Evolutionary conservation across 2,888 invertebrate genomes (phyloP).

Genomic region (Sylvicola cinctus): DNA sequence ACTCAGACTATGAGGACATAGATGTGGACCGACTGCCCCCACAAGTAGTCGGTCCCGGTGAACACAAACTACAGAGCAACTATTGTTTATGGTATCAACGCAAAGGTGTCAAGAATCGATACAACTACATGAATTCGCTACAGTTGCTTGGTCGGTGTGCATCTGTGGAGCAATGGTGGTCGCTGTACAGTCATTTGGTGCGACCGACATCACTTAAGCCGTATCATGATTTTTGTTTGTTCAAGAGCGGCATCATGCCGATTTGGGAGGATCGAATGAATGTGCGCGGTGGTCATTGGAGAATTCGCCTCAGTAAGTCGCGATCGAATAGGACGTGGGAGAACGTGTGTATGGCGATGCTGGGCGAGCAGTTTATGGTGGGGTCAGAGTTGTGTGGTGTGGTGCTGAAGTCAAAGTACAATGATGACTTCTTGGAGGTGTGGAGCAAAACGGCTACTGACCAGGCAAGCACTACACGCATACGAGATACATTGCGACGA

Average conservation of each 20-base stretch:
- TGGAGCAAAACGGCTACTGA: conserved; percentile 95
- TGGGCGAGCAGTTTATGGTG: conserved; percentile 98
- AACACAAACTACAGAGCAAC: conserved; percentile 81
- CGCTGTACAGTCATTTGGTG: conserved; percentile 76
- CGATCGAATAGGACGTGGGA: conserved; percentile 96
- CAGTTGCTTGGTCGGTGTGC: conserved; percentile 74
- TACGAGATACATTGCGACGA: conserved; percentile 84
- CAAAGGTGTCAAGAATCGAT: neutral
- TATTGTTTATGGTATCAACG: conserved; percentile 74
- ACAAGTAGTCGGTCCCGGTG: conserved; percentile 55
- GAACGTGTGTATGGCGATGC: conserved; percentile 92
- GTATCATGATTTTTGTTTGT: conserved; percentile 86
- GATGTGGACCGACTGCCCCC: conserved; percentile 34
- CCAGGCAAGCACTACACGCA: conserved; percentile 67
- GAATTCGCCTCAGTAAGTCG: conserved; percentile 82
- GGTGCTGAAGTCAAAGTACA: conserved; percentile 80
- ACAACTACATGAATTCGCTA: conserved; percentile 33
- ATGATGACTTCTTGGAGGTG: conserved; percentile 69
- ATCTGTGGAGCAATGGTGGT: conserved; percentile 97
- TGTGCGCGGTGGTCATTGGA: conserved; percentile 95
- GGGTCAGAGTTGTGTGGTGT: conserved; percentile 97
- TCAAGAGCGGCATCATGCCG: conserved; percentile 93
- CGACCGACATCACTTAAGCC: conserved; percentile 78
- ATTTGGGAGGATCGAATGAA: conserved; percentile 99
- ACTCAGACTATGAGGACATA: conserved; percentile 12